These are phyloP conservation scores for Drosophila neotestacea DNA, from an alignment of 2,888 invertebrate species.

Conservation along the genomic window DNA sequence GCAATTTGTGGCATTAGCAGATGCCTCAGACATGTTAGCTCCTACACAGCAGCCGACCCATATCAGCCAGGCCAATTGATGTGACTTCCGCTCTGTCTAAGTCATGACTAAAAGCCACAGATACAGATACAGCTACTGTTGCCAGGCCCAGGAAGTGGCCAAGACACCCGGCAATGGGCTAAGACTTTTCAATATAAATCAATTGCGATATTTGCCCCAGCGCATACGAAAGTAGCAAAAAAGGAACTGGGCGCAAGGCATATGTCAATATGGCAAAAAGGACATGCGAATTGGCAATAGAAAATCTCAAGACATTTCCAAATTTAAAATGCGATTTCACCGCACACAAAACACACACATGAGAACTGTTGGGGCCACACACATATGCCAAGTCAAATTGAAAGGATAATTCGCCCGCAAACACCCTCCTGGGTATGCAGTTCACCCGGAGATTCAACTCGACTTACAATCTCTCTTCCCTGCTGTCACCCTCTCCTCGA, in stretches of 20 bases:
- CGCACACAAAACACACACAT: constrained; percentile 36
- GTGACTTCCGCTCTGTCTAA: constrained; percentile 69
- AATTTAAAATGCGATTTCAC: constrained; percentile 81
- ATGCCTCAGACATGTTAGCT: constrained; percentile 63
- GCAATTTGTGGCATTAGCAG: constrained; percentile 74
- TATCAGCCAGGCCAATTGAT: constrained; percentile 68
- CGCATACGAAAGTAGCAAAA: constrained; percentile 62
- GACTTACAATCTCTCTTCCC: constrained; percentile 16
- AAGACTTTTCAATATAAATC: constrained; percentile 82
- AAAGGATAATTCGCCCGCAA: constrained; percentile 85
- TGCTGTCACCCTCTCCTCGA: background rate
- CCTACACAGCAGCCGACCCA: constrained; percentile 59
- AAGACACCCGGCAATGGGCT: constrained; percentile 46
- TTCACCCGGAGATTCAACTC: constrained; percentile 42
- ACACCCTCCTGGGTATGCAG: constrained; percentile 81
- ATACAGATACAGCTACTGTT: constrained; percentile 1
- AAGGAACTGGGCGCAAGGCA: constrained; percentile 67
- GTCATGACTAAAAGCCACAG: constrained; percentile 29
- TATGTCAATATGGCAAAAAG: constrained; percentile 74
- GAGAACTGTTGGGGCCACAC: constrained; percentile 39
- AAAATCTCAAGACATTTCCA: constrained; percentile 82
- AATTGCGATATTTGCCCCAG: constrained; percentile 76
- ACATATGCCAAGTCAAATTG: constrained; percentile 85
- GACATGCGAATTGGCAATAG: constrained; percentile 68
- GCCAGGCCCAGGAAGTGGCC: constrained; percentile 64